Evolutionary conservation across 2,113 vertebrate genomes (phyloP).

Genomic region (Dissostichus mawsoni): DNA sequence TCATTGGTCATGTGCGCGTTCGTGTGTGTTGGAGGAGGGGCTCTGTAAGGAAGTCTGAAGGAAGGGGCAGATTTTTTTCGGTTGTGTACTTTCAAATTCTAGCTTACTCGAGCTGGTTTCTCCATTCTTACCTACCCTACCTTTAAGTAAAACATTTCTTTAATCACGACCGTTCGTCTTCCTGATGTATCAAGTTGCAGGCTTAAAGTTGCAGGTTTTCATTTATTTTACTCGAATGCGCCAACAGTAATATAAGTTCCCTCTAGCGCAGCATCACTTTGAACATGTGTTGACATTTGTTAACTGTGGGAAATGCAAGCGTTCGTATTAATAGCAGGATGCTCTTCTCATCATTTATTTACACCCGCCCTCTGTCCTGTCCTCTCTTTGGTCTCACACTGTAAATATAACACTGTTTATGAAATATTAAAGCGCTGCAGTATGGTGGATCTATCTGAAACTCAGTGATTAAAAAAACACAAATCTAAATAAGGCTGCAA

Average conservation of each 20-base stretch:
- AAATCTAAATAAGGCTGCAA: background rate
- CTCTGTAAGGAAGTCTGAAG: too few relatives aligned
- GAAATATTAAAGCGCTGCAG: slow-evolving; percentile 57
- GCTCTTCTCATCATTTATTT: slow-evolving; percentile 64
- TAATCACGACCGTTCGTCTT: background rate
- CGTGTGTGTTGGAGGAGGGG: too few relatives aligned
- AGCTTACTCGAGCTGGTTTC: too few relatives aligned
- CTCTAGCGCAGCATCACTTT: slow-evolving; percentile 16
- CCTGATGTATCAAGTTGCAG: too few relatives aligned
- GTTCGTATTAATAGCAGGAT: slow-evolving; percentile 26
- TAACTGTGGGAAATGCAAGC: background rate
- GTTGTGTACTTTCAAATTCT: too few relatives aligned
- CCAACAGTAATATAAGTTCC: background rate
- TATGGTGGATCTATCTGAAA: slow-evolving; percentile 15
- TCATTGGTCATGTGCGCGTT: too few relatives aligned
- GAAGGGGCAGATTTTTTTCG: too few relatives aligned
- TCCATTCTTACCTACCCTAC: too few relatives aligned
- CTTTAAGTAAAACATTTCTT: background rate
- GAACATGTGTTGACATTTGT: slow-evolving; percentile 25
- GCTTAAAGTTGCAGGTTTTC: background rate
- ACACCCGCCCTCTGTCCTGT: slow-evolving; percentile 33
- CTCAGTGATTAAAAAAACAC: slow-evolving; percentile 5
- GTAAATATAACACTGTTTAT: slow-evolving; percentile 64
- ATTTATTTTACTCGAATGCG: background rate
- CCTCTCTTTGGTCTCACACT: slow-evolving; percentile 37